Evolutionary conservation across 2,797 vertebrate species (phyloP).

Genomic region (Emydoidea blandingii): DNA sequence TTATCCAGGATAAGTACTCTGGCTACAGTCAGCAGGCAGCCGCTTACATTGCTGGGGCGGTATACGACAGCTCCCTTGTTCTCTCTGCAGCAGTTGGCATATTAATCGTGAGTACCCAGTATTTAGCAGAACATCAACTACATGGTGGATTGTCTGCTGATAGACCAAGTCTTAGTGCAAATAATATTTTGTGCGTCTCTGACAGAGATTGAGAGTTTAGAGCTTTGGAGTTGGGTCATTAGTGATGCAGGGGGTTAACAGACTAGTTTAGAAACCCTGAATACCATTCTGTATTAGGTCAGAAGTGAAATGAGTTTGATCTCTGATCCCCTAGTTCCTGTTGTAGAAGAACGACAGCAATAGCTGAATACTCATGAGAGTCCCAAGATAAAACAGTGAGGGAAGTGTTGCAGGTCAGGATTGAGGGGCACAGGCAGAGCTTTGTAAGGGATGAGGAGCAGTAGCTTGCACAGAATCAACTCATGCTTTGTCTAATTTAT

Average conservation of each 20-base stretch:
- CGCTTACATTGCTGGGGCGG: conserved; percentile 84
- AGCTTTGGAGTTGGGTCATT: neutral
- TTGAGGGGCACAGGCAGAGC: neutral
- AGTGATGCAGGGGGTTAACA: neutral
- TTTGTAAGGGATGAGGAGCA: neutral
- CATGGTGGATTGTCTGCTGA: neutral
- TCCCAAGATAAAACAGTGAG: neutral
- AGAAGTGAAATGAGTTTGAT: neutral
- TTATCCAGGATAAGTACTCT: conserved; percentile 90
- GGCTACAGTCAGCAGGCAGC: conserved; percentile 87
- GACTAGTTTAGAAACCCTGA: neutral
- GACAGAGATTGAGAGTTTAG: neutral
- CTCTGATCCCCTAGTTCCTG: neutral
- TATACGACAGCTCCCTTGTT: conserved; percentile 86
- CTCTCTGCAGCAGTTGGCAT: conserved; percentile 85
- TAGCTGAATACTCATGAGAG: neutral
- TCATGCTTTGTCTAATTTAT: neutral
- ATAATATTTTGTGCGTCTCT: neutral
- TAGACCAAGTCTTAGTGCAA: neutral
- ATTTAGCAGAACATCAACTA: neutral
- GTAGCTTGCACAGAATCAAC: neutral
- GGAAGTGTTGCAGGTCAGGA: neutral
- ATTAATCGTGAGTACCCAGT: conserved; percentile 83
- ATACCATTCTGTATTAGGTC: neutral
- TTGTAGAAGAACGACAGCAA: neutral